Evolutionary conservation across 1,140 invertebrate species (phyloP).

Genomic region (Formica selysi): DNA sequence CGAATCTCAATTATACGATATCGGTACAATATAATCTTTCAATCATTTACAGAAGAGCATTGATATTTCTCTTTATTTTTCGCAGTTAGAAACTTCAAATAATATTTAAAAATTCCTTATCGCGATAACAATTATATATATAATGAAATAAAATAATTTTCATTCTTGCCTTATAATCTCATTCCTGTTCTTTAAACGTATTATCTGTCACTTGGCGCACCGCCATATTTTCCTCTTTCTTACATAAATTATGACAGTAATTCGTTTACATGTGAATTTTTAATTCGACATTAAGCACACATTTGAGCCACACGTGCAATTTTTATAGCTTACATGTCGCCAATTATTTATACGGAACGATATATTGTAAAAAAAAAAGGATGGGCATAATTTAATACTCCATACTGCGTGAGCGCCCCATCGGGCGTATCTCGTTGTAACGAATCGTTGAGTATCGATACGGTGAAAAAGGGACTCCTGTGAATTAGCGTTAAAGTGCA

Average conservation of each 20-base stretch:
- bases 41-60: too few relatives aligned
- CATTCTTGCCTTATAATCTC: background rate
- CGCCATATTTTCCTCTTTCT: background rate
- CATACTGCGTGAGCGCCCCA: background rate
- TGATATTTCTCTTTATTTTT: too few relatives aligned
- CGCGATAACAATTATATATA: background rate
- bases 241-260: background rate
- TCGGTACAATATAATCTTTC: too few relatives aligned
- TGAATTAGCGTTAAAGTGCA: slow-evolving; percentile 60
- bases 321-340: background rate
- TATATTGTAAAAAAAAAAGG: slow-evolving; percentile 3
- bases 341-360: background rate
- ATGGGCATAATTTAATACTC: slow-evolving; percentile 8
- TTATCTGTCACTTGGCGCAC: background rate
- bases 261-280: background rate
- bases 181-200: background rate
- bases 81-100: too few relatives aligned
- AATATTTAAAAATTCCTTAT: too few relatives aligned
- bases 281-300: slow-evolving; percentile 16
- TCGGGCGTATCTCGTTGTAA: slow-evolving; percentile 31
- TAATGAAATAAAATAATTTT: slow-evolving; percentile 1
- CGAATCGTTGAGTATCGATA: slow-evolving; percentile 41
- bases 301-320: background rate
- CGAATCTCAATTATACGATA: background rate
- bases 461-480: slow-evolving; percentile 46